Evolutionary conservation across 2,888 invertebrate species (phyloP), one percentile per base, ranked within the genome.

Genomic region (Agriopis leucophaearia): DNA sequence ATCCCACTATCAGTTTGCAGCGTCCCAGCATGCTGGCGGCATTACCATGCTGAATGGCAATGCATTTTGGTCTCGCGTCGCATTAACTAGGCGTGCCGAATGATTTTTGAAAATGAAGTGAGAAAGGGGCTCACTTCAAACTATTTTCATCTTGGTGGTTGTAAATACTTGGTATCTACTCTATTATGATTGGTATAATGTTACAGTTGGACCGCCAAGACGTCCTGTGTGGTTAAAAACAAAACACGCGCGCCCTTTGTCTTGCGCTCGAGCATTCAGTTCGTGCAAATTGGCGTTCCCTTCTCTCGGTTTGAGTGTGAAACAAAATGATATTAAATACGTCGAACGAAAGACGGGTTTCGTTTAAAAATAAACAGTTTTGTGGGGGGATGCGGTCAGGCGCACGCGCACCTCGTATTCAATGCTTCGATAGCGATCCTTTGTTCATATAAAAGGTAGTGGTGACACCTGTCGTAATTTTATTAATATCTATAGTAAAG

Each of bases 181-280:
- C 45, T n/a, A 15, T 44, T 35, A 56, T 55, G 5, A 56, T 73
- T 72, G 74, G 78, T 82, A 74, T 85, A 81, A 76, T 77, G 74
- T 86, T 85, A 84, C 86, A 84, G 84, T 85, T 86, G 78, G 64
- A 86, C 85, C 86, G 78, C 86, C 71, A 71, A 79, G 78, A 82
- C 85, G 81, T 88, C 88, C 87, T 83, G 88, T 89, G 88, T 72
- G 90, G 89, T 90, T 87, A 75, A 74, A 81, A 75, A 80, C 80
- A 81, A 81, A 82, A 72, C 73, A 73, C 79, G 72, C 74, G 75
- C 80, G 78, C 74, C 79, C 76, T 87, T 89, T 89, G 88, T 87
- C 78, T 82, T 82, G 74, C 67, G 69, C 75, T 75, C 76, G 78
- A 73, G 77, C 77, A 78, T 81, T 74, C 74, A 80, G 74, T 81